These are phyloP conservation scores for Sinohyriopsis cumingii DNA, from an alignment of 2,888 invertebrate species.

Conservation along the genomic window DNA sequence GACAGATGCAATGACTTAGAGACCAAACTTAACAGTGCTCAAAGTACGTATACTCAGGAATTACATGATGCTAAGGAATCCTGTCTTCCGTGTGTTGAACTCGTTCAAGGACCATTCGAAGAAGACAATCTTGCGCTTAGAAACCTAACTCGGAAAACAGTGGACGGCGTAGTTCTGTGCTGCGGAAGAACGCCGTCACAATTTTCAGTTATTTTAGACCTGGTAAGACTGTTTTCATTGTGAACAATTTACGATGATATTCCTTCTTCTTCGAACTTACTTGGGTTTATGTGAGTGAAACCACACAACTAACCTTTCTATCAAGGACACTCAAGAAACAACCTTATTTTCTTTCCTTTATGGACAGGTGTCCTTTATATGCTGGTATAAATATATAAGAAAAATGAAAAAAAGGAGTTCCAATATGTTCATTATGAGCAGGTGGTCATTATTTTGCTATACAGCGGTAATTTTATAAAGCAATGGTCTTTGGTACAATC, in stretches of 20 bases:
- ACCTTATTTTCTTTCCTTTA: too few species aligned
- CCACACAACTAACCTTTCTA: too few species aligned
- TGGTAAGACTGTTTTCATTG: conserved; percentile 25
- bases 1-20: conserved; percentile 6
- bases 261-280: too few species aligned
- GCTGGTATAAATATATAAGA: too few species aligned
- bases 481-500: too few species aligned
- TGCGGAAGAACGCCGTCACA: conserved; percentile 33
- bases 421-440: too few species aligned
- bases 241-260: neutral
- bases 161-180: conserved; percentile 26
- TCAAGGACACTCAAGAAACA: too few species aligned
- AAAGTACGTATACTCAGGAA: conserved; percentile 9
- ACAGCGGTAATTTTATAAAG: too few species aligned
- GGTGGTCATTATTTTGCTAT: too few species aligned
- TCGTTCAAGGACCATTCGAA: conserved; percentile 32
- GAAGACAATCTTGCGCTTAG: conserved; percentile 30
- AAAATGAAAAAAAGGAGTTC: too few species aligned
- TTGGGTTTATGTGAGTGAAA: too few species aligned
- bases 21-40: neutral
- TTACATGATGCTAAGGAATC: conserved; percentile 13
- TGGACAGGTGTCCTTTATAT: too few species aligned
- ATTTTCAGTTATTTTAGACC: conserved; percentile 28
- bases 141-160: conserved; percentile 14
- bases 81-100: conserved; percentile 38